These are phyloP conservation scores for Kryptopterus vitreolus DNA, from an alignment of 2,797 vertebrate genomes.

Conservation along the genomic window DNA sequence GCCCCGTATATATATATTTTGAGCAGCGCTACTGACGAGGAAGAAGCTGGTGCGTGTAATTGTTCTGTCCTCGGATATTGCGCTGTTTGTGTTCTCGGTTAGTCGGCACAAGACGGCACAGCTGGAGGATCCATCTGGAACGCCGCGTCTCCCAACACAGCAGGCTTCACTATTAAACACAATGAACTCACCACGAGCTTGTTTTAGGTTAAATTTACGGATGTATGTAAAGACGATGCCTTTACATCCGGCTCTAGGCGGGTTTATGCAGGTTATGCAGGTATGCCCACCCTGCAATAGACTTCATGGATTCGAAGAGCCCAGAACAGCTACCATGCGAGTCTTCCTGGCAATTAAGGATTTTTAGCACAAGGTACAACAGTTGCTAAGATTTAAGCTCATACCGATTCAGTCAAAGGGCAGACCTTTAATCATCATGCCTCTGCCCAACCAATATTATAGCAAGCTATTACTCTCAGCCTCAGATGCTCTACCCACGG, in stretches of 20 bases:
- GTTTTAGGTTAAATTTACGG: conserved; percentile 32
- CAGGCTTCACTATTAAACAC: conserved; percentile 41
- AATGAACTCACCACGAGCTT: conserved; percentile 28
- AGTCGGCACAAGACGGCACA: conserved; percentile 32
- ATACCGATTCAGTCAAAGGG: background rate
- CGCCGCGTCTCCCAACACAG: conserved; percentile 20
- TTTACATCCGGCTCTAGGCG: background rate
- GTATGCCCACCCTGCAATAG: too few relatives aligned
- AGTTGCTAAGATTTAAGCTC: conserved; percentile 11
- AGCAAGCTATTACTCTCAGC: conserved; percentile 2
- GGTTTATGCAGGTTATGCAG: background rate
- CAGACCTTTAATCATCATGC: conserved; percentile 6
- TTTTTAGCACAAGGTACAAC: conserved; percentile 7
- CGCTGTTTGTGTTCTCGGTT: background rate
- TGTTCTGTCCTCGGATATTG: background rate
- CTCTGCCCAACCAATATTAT: background rate
- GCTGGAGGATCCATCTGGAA: conserved; percentile 23
- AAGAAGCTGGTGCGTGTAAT: background rate
- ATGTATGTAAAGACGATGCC: conserved; percentile 14
- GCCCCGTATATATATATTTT: background rate
- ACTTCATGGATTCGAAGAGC: background rate
- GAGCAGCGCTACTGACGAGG: background rate
- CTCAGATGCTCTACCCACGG: conserved; percentile 31
- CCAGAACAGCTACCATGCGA: background rate
- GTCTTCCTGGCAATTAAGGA: conserved; percentile 14